Base-by-base conservation (phyloP, 2,113 vertebrate species). In the Montifringilla adamsi region DNA sequence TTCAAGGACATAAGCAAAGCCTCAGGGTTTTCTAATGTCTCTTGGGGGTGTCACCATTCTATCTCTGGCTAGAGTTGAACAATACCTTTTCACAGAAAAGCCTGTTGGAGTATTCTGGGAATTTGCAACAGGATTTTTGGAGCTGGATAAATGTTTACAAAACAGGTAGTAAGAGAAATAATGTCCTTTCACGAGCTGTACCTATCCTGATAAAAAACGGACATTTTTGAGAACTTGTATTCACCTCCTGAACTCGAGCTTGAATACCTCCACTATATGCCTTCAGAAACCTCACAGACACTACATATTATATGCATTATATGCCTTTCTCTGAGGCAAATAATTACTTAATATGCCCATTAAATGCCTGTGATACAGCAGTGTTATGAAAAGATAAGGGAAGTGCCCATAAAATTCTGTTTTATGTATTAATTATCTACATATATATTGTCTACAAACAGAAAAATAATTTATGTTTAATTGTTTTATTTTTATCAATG, bases 401-500 rank as follows among this genome's bases (percentile, higher is more conserved):
- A 62, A 37, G 18, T 47, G 33, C 23, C 43, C 33, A 39, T 20
- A 59, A 31, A 59, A 52, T 76, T 70, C 28, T 58, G 7, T 35
- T 60, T 82, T 46, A 63, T 41, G 41, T 41, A 41, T 41, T 41
- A 41, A 41, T 41, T 41, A 41, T 41, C 41, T 41, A 41, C 41
- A 41, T 41, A 41, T 41, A 13, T 41, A 41, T 41, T 41, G 41
- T 41, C 41, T 41, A 41, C 41, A 41, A 6, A 41, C 13, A 35
- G 33, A 87, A 77, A 47, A 94, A 76, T 24, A 83, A 59, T 7
- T 10, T 5, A 10, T 0, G 4, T 55, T 22, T 73, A 55, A 76
- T 70, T 23, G 6, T 58, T 90, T 91, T 94, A 92, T 93, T 94
- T 93, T 90, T 79, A 84, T 78, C 84, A 73, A 35, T 41, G 22